Evolutionary conservation across 2,797 vertebrate species (phyloP), one percentile per base, ranked within the genome.

Genomic region (Pseudocheirus occidentalis): DNA sequence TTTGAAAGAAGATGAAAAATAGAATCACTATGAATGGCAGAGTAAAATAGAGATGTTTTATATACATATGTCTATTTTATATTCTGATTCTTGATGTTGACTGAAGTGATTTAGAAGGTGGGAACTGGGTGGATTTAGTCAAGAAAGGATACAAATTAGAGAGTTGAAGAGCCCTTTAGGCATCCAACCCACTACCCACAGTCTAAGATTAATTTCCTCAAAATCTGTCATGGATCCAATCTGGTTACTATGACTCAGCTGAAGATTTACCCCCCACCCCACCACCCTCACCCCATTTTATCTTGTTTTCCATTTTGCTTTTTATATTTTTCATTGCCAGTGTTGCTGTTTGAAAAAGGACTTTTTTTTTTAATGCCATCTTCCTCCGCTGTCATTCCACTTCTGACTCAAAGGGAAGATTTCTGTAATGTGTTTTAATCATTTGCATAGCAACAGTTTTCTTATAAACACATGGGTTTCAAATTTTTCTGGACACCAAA

Each of bases 391-490:
- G 16, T 94, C 81, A 5, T 93, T 95, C 93, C 96, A 62, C 66
- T 94, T 27, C 13, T 90, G 62, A 94, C 97, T 94, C 95, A 94
- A 97, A 91, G 14, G 96, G 54, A 97, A 93, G 92, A 96, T 95
- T 91, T 97, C 97, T 97, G 96, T 96, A 94, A 97, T 95, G 89
- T 97, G 95, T 92, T 97, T 94, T 55, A 90, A 4, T 91, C 94
- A n/a, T 93, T 92, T 95, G 93, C 50, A 50, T 92, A 97, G 92
- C 94, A 98, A 95, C 95, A 92, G 93, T 29, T 96, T 53, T 91
- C 5, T 92, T 96, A 93, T 90, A 94, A 95, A 95, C 96, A 59
- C 94, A 92, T 92, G 92, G 95, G 95, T 98, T 98, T 97, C 95
- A 91, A 92, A 92, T 94, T 97, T 97, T 96, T 94, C 0, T 0